Evolutionary conservation across 2,888 invertebrate species (phyloP).

Genomic region (Cheilosia impressa): DNA sequence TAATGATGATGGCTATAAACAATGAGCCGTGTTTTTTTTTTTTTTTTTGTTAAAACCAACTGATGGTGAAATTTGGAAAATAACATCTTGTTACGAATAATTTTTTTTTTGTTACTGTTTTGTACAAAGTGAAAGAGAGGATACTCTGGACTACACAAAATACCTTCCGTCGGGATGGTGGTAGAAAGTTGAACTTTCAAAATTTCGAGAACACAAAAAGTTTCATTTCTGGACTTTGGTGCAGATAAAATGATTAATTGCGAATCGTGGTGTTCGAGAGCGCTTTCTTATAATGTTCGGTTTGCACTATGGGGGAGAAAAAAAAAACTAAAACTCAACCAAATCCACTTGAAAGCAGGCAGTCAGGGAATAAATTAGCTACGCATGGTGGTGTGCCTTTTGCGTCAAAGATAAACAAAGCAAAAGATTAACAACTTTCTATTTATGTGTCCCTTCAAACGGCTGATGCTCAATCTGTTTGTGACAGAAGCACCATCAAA

Average conservation of each 20-base stretch:
- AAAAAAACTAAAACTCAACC: not conserved
- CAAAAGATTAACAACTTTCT: no score
- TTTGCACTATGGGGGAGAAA: slow-evolving; percentile 10
- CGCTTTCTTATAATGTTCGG: not conserved
- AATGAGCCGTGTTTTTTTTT: slow-evolving; percentile 11
- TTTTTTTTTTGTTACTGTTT: not conserved
- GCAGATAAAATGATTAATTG: slow-evolving; percentile 53
- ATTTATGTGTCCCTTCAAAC: no score
- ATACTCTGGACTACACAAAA: slow-evolving; percentile 12
- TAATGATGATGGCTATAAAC: slow-evolving; percentile 36
- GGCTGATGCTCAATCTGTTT: no score
- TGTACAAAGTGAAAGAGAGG: slow-evolving; percentile 13
- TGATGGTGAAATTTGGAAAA: slow-evolving; percentile 26
- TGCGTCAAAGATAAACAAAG: not conserved
- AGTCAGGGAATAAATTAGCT: slow-evolving; percentile 41
- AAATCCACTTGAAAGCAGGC: slow-evolving; percentile 35
- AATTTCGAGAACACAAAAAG: slow-evolving; percentile 11
- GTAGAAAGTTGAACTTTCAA: slow-evolving; percentile 65
- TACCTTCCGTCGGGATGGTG: not conserved
- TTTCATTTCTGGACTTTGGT: slow-evolving; percentile 24
- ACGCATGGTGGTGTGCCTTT: slow-evolving; percentile 46
- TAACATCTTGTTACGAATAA: slow-evolving; percentile 14
- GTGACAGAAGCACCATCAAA: no score
- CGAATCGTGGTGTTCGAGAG: slow-evolving; percentile 28
- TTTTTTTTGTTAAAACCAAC: slow-evolving; percentile 7